Evolutionary conservation across 64 coral and sea anemone genomes (phyloP).

Genomic region (Dendronephthya gigantea): DNA sequence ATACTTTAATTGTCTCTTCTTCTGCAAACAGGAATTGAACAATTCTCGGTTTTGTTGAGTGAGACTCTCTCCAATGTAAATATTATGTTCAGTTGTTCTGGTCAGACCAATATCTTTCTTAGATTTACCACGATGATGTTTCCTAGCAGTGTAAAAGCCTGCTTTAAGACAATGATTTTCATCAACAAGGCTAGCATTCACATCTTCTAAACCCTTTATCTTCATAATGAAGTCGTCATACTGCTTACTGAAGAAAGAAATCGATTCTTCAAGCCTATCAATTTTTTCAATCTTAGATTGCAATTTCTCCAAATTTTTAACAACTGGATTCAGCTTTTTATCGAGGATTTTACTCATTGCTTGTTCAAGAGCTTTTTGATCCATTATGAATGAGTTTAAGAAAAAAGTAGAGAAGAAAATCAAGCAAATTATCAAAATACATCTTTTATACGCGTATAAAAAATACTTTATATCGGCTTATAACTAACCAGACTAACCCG

Average conservation of each 20-base stretch:
- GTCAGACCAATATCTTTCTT: background rate
- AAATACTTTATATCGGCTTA: too few relatives aligned
- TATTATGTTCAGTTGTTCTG: background rate
- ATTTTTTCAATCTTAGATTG: background rate
- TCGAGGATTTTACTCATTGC: background rate
- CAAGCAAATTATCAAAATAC: too few relatives aligned
- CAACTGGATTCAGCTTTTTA: too few relatives aligned
- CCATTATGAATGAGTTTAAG: too few relatives aligned
- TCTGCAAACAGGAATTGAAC: background rate
- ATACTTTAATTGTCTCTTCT: background rate
- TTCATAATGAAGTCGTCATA: constrained; percentile 10
- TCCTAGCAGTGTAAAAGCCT: background rate
- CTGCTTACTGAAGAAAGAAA: background rate
- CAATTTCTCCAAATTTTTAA: background rate
- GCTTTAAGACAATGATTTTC: constrained; percentile 3
- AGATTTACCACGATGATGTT: background rate
- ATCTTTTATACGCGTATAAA: too few relatives aligned
- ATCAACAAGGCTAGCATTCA: constrained; percentile 1
- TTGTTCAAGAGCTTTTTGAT: too few relatives aligned
- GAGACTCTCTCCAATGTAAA: constrained; percentile 7
- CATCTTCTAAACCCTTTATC: background rate
- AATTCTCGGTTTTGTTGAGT: background rate
- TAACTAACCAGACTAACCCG: too few relatives aligned
- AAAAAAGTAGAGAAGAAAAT: too few relatives aligned
- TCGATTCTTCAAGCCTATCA: background rate